Percentiles rank a stretch among this genome's conserved stretches.
Conservation (phyloP, 2,888 invertebrate species). For the Schizaphis graminum region DNA sequence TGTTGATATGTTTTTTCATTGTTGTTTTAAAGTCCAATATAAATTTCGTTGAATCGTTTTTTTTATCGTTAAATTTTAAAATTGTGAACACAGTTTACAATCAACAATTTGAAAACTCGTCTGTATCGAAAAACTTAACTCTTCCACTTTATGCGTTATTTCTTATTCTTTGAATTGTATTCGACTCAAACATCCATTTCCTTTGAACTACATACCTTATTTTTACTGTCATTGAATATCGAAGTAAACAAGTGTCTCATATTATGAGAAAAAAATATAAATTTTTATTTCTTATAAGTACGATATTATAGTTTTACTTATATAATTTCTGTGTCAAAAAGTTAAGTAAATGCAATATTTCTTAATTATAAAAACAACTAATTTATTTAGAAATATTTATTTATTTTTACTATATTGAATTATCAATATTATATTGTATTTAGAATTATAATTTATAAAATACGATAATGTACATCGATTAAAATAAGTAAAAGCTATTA, state of each 20-base stretch:
- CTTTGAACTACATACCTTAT: neutral
- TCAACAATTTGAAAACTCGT: conserved; percentile 41
- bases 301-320: neutral
- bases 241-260: neutral
- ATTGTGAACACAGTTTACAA: neutral
- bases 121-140: neutral
- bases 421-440: neutral
- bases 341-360: neutral
- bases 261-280: neutral
- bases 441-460: neutral
- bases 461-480: neutral
- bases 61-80: conserved; percentile 36
- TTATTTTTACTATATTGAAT: neutral
- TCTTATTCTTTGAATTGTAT: conserved; percentile 41
- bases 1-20: neutral
- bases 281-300: neutral
- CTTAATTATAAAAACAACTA: neutral
- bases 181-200: neutral
- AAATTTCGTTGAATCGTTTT: neutral
- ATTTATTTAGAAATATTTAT: neutral
- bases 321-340: neutral
- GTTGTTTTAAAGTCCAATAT: neutral
- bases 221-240: neutral
- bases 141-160: neutral
- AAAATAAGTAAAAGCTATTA: neutral